Evolutionary conservation across 2,797 vertebrate species (phyloP).

Genomic region (Mormyrus hasselquistii): DNA sequence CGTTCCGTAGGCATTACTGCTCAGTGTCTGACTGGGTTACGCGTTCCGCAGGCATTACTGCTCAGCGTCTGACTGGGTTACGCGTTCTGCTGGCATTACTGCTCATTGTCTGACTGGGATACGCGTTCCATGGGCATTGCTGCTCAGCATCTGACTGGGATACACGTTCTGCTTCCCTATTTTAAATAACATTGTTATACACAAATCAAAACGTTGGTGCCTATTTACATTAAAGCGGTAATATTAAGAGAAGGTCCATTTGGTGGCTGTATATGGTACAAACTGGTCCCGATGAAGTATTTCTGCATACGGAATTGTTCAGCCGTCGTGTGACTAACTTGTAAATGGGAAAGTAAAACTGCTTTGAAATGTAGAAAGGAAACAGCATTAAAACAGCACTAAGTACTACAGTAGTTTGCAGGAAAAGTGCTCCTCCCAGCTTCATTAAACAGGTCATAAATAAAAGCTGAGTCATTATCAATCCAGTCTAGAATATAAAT

Average conservation of each 20-base stretch:
- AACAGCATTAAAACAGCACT: neutral
- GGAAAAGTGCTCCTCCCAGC: neutral
- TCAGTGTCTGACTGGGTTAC: neutral
- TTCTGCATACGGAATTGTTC: neutral
- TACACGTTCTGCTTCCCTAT: neutral
- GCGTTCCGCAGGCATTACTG: neutral
- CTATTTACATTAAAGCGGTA: neutral
- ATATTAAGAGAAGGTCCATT: neutral
- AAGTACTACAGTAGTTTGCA: neutral
- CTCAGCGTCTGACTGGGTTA: neutral
- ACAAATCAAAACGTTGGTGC: neutral
- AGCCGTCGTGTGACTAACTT: neutral
- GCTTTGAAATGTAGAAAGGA: neutral
- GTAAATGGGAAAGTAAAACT: neutral
- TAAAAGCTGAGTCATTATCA: conserved; percentile 1
- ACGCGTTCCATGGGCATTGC: neutral
- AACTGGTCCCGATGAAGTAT: neutral
- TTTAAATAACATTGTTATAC: neutral
- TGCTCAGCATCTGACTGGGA: neutral
- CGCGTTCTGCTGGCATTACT: neutral
- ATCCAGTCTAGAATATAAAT: conserved; percentile 11
- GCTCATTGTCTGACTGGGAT: neutral
- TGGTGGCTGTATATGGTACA: neutral
- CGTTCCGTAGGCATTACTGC: rapidly evolving
- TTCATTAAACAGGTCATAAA: conserved; percentile 11